phyloP scores from a whole-genome alignment of 2,888 invertebrate species.

The Agonum fuliginosum region DNA sequence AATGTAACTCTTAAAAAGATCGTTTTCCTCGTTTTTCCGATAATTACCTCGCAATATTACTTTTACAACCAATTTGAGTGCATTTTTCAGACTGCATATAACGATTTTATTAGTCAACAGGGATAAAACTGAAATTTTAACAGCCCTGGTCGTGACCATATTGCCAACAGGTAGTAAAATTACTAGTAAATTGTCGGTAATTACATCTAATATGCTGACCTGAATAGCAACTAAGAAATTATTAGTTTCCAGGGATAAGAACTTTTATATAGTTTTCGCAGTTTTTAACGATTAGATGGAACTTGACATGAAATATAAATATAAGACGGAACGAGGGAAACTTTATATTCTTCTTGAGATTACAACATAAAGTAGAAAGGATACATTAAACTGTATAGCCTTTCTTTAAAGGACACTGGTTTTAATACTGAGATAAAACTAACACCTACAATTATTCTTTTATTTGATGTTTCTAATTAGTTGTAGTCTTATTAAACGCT shows the following conservation, averaged over 20 bases:
- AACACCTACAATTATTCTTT: too few species aligned
- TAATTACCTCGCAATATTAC: conserved; percentile 6
- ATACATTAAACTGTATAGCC: neutral
- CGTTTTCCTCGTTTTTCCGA: neutral
- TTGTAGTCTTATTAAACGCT: too few species aligned
- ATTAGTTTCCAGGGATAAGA: conserved; percentile 12
- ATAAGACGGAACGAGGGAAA: neutral
- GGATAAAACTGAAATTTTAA: conserved; percentile 37
- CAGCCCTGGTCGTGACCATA: conserved; percentile 9
- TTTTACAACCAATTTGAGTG: conserved; percentile 26
- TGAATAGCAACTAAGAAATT: conserved; percentile 31
- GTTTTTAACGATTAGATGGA: conserved; percentile 27
- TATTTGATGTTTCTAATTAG: too few species aligned
- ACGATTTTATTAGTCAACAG: conserved; percentile 33
- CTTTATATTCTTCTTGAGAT: neutral
- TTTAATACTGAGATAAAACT: too few species aligned
- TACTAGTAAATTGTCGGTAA: conserved; percentile 24
- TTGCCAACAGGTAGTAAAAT: conserved; percentile 36
- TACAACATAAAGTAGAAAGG: too few species aligned
- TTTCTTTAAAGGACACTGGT: too few species aligned
- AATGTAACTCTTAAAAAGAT: neutral
- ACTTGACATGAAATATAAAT: conserved; percentile 37
- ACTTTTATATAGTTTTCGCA: conserved; percentile 37
- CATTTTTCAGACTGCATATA: conserved; percentile 16
- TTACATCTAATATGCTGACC: conserved; percentile 31